Base-by-base conservation (phyloP, 2,888 invertebrate species). In the Ichneumoninae sp. region DNA sequence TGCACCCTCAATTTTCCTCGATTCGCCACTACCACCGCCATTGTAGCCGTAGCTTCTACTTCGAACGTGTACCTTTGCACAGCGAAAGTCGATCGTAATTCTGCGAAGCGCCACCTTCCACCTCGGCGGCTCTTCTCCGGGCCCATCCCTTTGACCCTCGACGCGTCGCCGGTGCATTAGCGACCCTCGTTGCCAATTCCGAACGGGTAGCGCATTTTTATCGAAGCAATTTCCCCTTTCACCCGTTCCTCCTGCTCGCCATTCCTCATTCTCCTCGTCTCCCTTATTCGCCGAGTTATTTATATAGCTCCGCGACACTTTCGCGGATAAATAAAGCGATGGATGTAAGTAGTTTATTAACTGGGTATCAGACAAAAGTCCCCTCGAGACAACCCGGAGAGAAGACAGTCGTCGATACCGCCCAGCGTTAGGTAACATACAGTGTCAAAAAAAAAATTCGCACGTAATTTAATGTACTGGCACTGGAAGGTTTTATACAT, bases 121-220 rank as follows among this genome's bases (percentile, higher is more conserved):
- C 36, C 44, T 69, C 77, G 22, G 30, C 8, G 44, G 16, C 47
- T 54, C 33, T 78, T 57, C 54, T 83, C 69, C n/a, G 44, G 66
- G 44, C 57, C 52, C 69, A 75, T 75, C 72, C 52, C 81, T 84
- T 78, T 78, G 81, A 81, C 78, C 75, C 81, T 65, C 57, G 54
- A 62, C 80, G 69, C 72, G 74, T 65, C 65, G 62, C 62, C 33
- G 77, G 68, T 77, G 85, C 88, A 88, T 90, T 88, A 86, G 83
- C 82, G 84, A 77, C 78, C 78, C 81, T 89, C 87, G 78, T 88
- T 88, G 84, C 81, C 85, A 86, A 87, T 87, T 87, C 84, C 86
- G 87, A 89, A 89, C 87, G 85, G 86, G 66, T 88, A 84, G 86
- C 84, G 81, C 86, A 85, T 86, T 87, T 90, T 88, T 87, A 84